Percentiles rank a stretch among this genome's conserved stretches.
phyloP scores from a whole-genome alignment of 2,113 vertebrate genomes.

The Anarhynchus alexandrinus region DNA sequence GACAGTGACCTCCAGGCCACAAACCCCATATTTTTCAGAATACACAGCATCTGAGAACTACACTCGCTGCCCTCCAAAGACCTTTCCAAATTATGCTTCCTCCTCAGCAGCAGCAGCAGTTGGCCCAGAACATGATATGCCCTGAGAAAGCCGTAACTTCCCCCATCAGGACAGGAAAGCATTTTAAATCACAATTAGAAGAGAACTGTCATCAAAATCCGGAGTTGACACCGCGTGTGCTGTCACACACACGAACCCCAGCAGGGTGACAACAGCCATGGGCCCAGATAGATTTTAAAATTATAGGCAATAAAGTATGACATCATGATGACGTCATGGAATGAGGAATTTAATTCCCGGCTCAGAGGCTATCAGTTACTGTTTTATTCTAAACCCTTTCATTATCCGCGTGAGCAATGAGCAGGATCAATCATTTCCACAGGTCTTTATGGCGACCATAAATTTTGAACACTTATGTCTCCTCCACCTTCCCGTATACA shows the following conservation, averaged over 20 bases:
- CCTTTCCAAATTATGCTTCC: neutral
- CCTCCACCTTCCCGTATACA: neutral
- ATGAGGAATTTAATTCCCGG: neutral
- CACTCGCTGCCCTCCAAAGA: neutral
- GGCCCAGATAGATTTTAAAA: neutral
- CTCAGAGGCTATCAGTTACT: conserved; percentile 21
- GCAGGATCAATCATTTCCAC: conserved; percentile 23
- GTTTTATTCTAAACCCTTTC: neutral
- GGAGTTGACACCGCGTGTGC: neutral
- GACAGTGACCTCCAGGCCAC: neutral
- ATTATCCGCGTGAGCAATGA: neutral
- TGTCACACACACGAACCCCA: neutral
- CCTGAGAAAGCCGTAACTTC: neutral
- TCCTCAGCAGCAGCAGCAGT: neutral
- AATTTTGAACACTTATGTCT: neutral
- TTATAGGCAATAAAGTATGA: conserved; percentile 47
- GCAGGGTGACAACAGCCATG: neutral
- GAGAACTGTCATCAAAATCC: neutral
- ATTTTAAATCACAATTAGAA: neutral
- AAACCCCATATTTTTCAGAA: neutral
- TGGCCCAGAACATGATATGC: neutral
- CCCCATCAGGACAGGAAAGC: neutral
- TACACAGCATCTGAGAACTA: neutral
- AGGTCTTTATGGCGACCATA: conserved; percentile 13
- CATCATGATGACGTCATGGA: conserved; percentile 49